These are phyloP conservation scores for Pseudolaguvia tuberculata DNA, from an alignment of 2,113 vertebrate genomes.

Conservation along the genomic window DNA sequence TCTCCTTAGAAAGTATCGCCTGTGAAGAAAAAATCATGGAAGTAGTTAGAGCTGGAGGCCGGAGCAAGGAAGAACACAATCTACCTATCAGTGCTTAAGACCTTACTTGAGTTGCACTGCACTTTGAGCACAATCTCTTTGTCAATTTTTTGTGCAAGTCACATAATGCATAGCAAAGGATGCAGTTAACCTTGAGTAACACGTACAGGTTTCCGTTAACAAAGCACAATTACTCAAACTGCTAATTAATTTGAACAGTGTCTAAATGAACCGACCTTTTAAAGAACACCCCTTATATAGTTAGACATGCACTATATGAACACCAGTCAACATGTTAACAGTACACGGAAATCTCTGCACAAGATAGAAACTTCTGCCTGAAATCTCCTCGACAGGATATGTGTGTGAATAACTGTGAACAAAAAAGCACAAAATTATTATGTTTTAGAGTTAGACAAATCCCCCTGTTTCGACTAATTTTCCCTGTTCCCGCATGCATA, in stretches of 20 bases:
- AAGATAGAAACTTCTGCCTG: background rate
- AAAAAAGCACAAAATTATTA: slow-evolving; percentile 18
- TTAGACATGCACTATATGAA: slow-evolving; percentile 23
- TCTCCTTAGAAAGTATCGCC: slow-evolving; percentile 89
- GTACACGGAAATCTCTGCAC: slow-evolving; percentile 8
- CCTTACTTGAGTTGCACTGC: slow-evolving; percentile 32
- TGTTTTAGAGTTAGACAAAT: slow-evolving; percentile 8
- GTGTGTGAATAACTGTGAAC: slow-evolving; percentile 8
- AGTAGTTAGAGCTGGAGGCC: background rate
- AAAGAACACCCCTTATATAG: slow-evolving; percentile 11
- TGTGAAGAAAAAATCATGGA: slow-evolving; percentile 63
- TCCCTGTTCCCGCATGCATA: slow-evolving; percentile 61
- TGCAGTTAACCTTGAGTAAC: slow-evolving; percentile 42
- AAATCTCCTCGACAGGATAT: background rate
- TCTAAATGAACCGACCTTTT: slow-evolving; percentile 38
- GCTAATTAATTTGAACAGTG: slow-evolving; percentile 37
- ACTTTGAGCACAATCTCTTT: slow-evolving; percentile 34
- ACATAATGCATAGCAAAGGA: slow-evolving; percentile 30
- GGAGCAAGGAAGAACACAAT: slow-evolving; percentile 6
- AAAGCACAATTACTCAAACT: slow-evolving; percentile 41
- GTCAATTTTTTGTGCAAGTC: slow-evolving; percentile 34
- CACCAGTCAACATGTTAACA: slow-evolving; percentile 13
- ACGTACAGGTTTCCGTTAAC: slow-evolving; percentile 34
- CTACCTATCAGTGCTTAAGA: slow-evolving; percentile 37
- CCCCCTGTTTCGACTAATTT: slow-evolving; percentile 2